Evolutionary conservation across 2,797 vertebrate species (phyloP), one percentile per base, ranked within the genome.

Genomic region (Benthosema pterotum): DNA sequence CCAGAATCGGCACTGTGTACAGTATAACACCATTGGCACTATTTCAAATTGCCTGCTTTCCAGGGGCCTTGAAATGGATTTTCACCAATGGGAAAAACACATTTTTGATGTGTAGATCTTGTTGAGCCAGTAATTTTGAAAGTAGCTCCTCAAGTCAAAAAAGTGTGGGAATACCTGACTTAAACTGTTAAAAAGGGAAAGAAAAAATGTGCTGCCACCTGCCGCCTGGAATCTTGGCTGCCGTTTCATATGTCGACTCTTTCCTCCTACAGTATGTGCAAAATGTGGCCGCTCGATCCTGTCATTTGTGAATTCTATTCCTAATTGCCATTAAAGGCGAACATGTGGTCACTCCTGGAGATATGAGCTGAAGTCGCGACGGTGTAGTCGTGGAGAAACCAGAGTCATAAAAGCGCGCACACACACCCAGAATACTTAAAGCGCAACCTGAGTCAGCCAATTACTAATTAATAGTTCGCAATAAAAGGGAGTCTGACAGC

Each of bases 391-490:
- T 25, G 22, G 22, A 25, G 22, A 25, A 25, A 25, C 22, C 22
- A 25, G 22, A 25, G 22, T 5, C 22, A 2, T 5, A 84, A 86
- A 90, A 88, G 87, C 58, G 2, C 22, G 22, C 60, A 69, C 43
- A 45, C 57, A 59, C 25, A 32, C 32, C 32, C 53, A 64, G 63
- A 83, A 85, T 83, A 79, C 69, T 85, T 74, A 73, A 77, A 67
- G 79, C 83, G 73, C 77, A 77, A 89, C 91, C 88, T 87, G 83
- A 81, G 74, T 85, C 82, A 89, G 85, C 88, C 80, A 7, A 91
- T 83, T 67, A 81, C 86, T 82, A 93, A 93, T 91, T 83, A 91
- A 93, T 93, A 90, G 85, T 92, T 92, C 91, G 82, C 79, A 82
- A 83, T 91, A 86, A 85, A 83, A 38, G 32, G 70, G 86, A 68